Evolutionary conservation across 2,888 invertebrate species (phyloP), one percentile per base, ranked within the genome.

Genomic region (Geotrupes spiniger): DNA sequence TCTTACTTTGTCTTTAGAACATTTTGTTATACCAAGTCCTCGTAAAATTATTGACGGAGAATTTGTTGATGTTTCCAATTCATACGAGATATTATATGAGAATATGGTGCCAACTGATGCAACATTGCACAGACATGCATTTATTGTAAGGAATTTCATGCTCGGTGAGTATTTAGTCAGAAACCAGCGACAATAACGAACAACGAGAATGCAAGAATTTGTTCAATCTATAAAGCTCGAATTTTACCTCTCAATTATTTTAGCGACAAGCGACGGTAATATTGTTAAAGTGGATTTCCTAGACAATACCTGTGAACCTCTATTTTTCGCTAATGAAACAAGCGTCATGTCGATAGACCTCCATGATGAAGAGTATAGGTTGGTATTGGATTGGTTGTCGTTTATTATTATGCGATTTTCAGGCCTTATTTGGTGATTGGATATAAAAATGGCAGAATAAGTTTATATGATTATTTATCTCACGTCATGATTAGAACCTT

Each of bases 131-230:
- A 69, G 68, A 11, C 72, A 73, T 37, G 75, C 77, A 0, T 79
- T 83, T 56, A 53, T 78, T 17, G 66, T 80, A 8, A 71, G 77
- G 42, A 79, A 81, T 58, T 83, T 82, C 56, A 66, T 82, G 42
- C 63, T 81, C 26, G 74, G 83, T 84, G 68, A 73, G 78, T 56
- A 36, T n/a, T 33, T 21, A 21, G 21, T n/a, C n/a, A n/a, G n/a
- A n/a, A n/a, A n/a, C n/a, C n/a, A n/a, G n/a, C n/a, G n/a, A n/a
- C n/a, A n/a, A n/a, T n/a, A n/a, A n/a, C n/a, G n/a, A n/a, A n/a
- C n/a, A n/a, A n/a, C n/a, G n/a, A n/a, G n/a, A n/a, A n/a, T n/a
- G n/a, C n/a, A n/a, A n/a, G n/a, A n/a, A n/a, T n/a, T n/a, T n/a
- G n/a, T n/a, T n/a, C n/a, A n/a, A n/a, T n/a, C n/a, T n/a, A n/a